Base-by-base conservation (phyloP, 2,888 invertebrate species). In the Polylopha cassiicola region DNA sequence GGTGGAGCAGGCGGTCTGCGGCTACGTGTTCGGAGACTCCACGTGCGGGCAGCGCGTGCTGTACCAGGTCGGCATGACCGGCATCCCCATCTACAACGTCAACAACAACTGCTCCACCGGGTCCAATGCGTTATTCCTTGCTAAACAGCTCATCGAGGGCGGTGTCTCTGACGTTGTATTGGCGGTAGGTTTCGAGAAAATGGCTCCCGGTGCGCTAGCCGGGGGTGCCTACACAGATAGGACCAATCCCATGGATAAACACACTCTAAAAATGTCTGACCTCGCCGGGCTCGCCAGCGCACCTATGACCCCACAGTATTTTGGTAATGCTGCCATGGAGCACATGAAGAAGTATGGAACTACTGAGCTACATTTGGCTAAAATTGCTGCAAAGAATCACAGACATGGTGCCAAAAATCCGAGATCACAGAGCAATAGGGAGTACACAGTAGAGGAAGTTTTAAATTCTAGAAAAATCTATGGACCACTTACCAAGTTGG, bases 51-150 rank as follows among this genome's bases (percentile, higher is more conserved):
- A 99, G 81, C 88, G 98, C 50, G 97, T 97, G 0, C 75, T 99
- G 4, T 99, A 99, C 73, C 93, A 95, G 49, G 87, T 98, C 23
- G 98, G 98, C 39, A 91, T 98, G 91, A 97, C 94, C 17, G 98
- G 98, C 23, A 97, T 99, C 50, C 99, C 99, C 3, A 92, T 99
- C 51, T 95, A 94, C 81, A 99, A 99, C 78, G 98, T 99, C 7
- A 99, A 99, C 82, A 99, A 99, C 72, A 98, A 98, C 66, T 99
- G 99, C 69, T 94, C 99, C 0, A 98, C 98, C 1, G 99, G 99
- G 15, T 94, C 98, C 0, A 95, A 94, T 37, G 99, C 99, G 1
- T 75, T 99, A 2, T 89, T 92, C 64, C 85, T 99, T 61, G 97
- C 92, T 0, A 97, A 97, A 68, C 97, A 98, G 74, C 88, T 98